phyloP scores from a whole-genome alignment of 2,797 vertebrate genomes.

The Melanogrammus aeglefinus region DNA sequence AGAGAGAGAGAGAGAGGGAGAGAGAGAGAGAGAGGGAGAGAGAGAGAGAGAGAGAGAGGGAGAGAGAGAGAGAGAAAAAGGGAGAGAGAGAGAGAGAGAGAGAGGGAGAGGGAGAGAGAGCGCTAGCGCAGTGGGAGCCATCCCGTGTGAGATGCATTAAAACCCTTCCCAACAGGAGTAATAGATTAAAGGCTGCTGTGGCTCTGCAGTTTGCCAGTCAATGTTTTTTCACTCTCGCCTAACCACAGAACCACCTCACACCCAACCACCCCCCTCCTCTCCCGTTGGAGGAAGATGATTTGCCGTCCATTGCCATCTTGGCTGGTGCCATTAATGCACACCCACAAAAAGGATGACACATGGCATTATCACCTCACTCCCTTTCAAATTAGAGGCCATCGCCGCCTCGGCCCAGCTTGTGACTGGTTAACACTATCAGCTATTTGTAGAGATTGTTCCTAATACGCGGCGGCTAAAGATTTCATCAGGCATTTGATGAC shows the following conservation, averaged over 20 bases:
- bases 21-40: neutral
- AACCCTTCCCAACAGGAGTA: constrained; percentile 80
- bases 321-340: constrained; percentile 89
- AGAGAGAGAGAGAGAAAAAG: constrained; percentile 16
- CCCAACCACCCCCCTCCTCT: constrained; percentile 63
- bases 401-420: constrained; percentile 82
- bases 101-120: constrained; percentile 35
- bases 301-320: constrained; percentile 81
- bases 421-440: constrained; percentile 85
- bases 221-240: constrained; percentile 85
- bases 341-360: constrained; percentile 86
- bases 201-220: constrained; percentile 82
- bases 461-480: constrained; percentile 85
- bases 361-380: constrained; percentile 86
- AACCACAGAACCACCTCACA: constrained; percentile 21
- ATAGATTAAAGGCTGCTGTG: constrained; percentile 89
- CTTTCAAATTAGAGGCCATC: constrained; percentile 89
- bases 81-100: constrained; percentile 1
- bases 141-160: constrained; percentile 82
- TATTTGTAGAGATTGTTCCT: constrained; percentile 81
- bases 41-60: constrained; percentile 22
- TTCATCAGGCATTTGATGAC: constrained; percentile 86
- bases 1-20: neutral
- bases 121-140: constrained; percentile 69
- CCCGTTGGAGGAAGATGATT: constrained; percentile 85